These are phyloP conservation scores for Chrysaora quinquecirrha DNA, from an alignment of 30 jellyfish, hydroid and myxozoan genomes.

Conservation along the genomic window DNA sequence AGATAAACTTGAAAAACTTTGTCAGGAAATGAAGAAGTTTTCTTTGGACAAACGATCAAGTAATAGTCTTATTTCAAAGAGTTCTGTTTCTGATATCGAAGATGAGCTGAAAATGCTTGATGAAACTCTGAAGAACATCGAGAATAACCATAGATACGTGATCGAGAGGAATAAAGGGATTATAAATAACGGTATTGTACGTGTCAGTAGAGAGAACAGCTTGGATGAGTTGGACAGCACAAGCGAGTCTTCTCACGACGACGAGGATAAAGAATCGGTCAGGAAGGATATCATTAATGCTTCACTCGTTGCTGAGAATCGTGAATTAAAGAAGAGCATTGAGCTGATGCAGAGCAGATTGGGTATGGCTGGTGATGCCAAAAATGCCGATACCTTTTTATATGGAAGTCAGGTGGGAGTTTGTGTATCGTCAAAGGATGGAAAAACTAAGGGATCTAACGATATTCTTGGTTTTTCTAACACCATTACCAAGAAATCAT, in stretches of 20 bases:
- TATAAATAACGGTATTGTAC: constrained; percentile 42
- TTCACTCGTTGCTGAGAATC: constrained; percentile 53
- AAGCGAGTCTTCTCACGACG: constrained; percentile 58
- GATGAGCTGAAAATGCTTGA: constrained; percentile 60
- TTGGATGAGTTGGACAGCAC: constrained; percentile 60
- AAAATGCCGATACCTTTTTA: background rate
- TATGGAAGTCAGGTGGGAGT: too few species aligned
- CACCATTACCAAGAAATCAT: constrained; percentile 3
- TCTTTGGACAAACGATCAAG: constrained; percentile 23
- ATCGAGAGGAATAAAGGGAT: constrained; percentile 68
- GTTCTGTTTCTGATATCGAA: constrained; percentile 22
- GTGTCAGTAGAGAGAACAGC: constrained; percentile 47
- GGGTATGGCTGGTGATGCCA: constrained; percentile 7
- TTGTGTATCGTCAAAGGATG: too few species aligned
- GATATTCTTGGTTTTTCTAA: background rate
- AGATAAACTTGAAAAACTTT: constrained; percentile 26
- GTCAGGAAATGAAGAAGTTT: constrained; percentile 60
- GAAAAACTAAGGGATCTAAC: background rate
- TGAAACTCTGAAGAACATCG: constrained; percentile 66
- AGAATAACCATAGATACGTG: constrained; percentile 80
- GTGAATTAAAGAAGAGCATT: constrained; percentile 24
- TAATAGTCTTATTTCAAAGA: background rate
- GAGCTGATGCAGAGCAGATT: constrained; percentile 22
- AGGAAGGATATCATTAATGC: constrained; percentile 30
- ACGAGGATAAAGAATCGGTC: constrained; percentile 30